Conservation (phyloP, 2,888 invertebrate genomes). For the Leuctra nigra region DNA sequence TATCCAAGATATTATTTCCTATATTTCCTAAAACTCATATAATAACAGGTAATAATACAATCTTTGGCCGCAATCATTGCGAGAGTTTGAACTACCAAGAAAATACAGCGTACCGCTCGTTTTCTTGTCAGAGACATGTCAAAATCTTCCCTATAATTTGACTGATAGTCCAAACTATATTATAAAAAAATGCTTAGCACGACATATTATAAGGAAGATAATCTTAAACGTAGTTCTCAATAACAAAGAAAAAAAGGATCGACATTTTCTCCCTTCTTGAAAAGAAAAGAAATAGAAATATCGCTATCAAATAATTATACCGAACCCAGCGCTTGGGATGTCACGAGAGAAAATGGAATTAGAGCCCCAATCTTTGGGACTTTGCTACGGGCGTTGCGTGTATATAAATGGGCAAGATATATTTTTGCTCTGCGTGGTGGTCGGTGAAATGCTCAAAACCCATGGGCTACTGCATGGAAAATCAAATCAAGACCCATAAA, state of each 20-base stretch:
- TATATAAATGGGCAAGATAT: neutral
- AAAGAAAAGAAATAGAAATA: neutral
- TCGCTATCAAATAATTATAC: constrained; percentile 21
- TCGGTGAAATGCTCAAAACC: constrained; percentile 3
- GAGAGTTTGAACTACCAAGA: neutral
- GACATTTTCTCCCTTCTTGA: neutral
- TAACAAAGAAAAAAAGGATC: constrained; percentile 6
- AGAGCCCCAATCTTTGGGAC: constrained; percentile 15
- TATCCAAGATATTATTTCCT: too few relatives aligned
- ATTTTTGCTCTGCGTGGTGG: constrained; percentile 5
- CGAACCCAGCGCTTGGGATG: neutral
- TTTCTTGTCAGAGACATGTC: constrained; percentile 23
- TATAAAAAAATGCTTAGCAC: too few relatives aligned
- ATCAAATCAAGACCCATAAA: too few relatives aligned
- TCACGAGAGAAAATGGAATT: constrained; percentile 15
- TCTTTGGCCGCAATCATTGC: constrained; percentile 4
- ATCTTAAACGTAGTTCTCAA: too few relatives aligned
- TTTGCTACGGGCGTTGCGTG: constrained; percentile 6
- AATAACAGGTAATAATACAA: too few relatives aligned
- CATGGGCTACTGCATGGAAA: constrained; percentile 12
- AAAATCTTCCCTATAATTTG: constrained; percentile 23
- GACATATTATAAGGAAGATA: too few relatives aligned
- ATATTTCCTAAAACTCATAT: neutral
- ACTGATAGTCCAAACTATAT: too few relatives aligned
- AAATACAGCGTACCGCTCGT: constrained; percentile 12